Evolutionary conservation across 2,113 vertebrate genomes (phyloP).

Genomic region (Felis catus): F.catus_Fca126_mat1.0 CM031416.1:81725501-81726000

Average conservation of each 20-base stretch:
- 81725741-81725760: neutral
- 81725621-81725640: neutral
- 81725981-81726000: neutral
- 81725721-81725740: neutral
- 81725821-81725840: neutral
- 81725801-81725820: neutral
- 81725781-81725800: neutral
- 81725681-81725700: neutral
- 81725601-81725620: neutral
- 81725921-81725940: neutral
- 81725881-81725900: neutral
- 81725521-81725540: fast-evolving
- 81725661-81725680: neutral
- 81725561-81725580: neutral
- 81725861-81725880: neutral
- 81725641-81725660: neutral
- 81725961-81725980: neutral
- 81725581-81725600: neutral
- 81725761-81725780: neutral
- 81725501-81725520: neutral
- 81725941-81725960: neutral
- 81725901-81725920: neutral
- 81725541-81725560: neutral
- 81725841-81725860: too few species aligned
- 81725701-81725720: neutral